Conservation (phyloP, 2,888 invertebrate genomes). For the Ectropis crepuscularia region DNA sequence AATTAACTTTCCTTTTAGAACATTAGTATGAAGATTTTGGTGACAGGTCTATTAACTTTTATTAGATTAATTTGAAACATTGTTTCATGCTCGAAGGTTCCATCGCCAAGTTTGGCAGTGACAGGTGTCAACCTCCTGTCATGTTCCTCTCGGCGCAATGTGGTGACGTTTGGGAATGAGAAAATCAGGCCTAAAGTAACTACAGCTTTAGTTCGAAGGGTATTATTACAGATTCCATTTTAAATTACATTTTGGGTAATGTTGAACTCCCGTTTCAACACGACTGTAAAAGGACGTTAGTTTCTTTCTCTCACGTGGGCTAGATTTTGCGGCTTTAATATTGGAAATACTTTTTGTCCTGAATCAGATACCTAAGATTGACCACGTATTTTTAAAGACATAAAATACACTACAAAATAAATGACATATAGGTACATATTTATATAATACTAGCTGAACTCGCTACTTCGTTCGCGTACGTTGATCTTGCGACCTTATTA, state of each 20-base stretch:
- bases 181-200: conserved; percentile 21
- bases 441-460: no score
- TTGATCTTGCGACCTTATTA: no score
- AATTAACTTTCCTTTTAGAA: no score
- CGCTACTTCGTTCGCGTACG: no score
- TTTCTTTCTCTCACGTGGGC: neutral
- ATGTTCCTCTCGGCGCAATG: conserved; percentile 19
- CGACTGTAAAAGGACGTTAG: neutral
- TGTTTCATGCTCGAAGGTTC: conserved; percentile 13
- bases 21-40: neutral
- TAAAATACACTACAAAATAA: no score
- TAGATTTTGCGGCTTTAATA: no score
- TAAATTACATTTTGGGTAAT: neutral
- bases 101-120: conserved; percentile 17
- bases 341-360: no score
- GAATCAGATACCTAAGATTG: no score
- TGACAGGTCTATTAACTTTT: conserved; percentile 17
- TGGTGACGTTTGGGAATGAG: conserved; percentile 30
- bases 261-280: neutral
- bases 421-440: no score
- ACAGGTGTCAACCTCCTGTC: conserved; percentile 30
- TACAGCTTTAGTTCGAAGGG: conserved; percentile 7
- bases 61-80: conserved; percentile 19
- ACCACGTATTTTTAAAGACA: no score
- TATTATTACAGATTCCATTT: neutral